Conservation (phyloP, 2,797 vertebrate genomes). For the Pipistrellus pipistrellus region DNA sequence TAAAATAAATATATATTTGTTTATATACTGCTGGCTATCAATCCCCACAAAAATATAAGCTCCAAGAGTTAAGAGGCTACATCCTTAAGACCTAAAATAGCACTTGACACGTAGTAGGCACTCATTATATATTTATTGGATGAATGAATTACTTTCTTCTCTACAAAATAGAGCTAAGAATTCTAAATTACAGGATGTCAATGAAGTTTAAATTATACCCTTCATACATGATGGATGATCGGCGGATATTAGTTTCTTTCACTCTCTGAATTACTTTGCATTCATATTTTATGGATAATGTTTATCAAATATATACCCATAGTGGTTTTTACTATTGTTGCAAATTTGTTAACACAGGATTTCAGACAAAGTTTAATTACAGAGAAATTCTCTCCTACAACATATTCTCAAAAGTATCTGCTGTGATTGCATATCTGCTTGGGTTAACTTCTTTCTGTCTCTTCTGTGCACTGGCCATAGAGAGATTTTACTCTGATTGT, state of each 20-base stretch:
- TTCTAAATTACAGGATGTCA: conserved; percentile 9
- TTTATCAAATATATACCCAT: background rate
- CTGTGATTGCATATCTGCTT: background rate
- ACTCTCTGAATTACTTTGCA: background rate
- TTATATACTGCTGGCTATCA: background rate
- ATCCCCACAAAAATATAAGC: background rate
- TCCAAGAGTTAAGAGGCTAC: background rate
- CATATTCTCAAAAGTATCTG: background rate
- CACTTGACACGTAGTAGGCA: background rate
- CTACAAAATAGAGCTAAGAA: background rate
- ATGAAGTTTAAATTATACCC: background rate
- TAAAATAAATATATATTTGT: background rate
- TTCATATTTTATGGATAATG: background rate
- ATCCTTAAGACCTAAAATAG: background rate
- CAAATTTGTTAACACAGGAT: background rate
- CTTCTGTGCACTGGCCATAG: too few relatives aligned
- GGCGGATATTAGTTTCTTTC: background rate
- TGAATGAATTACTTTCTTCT: background rate
- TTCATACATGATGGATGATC: background rate
- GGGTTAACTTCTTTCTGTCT: background rate
- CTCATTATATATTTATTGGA: conserved; percentile 18
- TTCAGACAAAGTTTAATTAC: background rate
- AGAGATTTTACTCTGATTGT: background rate
- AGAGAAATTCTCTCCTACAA: background rate
- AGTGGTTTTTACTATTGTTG: background rate